Evolutionary conservation across 1,140 invertebrate species (phyloP).

Genomic region (Aricia agestis): DNA sequence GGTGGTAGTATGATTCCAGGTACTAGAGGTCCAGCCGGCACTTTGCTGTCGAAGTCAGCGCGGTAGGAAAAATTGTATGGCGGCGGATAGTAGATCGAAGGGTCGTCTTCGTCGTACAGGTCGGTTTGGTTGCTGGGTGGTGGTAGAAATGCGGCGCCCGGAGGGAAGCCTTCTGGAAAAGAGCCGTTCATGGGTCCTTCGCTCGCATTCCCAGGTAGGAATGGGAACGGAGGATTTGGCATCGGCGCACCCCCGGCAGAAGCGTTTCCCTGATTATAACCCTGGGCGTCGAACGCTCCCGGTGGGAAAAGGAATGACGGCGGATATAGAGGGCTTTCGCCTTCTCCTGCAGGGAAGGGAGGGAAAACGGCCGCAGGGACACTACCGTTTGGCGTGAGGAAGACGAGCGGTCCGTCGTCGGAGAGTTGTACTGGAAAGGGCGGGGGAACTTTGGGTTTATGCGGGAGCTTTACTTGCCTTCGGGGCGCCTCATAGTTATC

Average conservation of each 20-base stretch:
- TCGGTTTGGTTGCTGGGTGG: constrained; percentile 83
- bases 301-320: constrained; percentile 76
- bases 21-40: constrained; percentile 89
- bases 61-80: constrained; percentile 91
- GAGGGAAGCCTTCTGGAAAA: constrained; percentile 78
- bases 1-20: constrained; percentile 92
- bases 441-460: constrained; percentile 86
- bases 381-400: constrained; percentile 81
- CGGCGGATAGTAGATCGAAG: constrained; percentile 92
- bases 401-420: constrained; percentile 86
- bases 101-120: constrained; percentile 90
- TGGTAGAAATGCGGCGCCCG: constrained; percentile 82
- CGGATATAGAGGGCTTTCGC: constrained; percentile 77
- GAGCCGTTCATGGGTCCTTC: constrained; percentile 75
- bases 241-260: constrained; percentile 78
- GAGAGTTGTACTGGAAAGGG: constrained; percentile 91
- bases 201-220: constrained; percentile 75
- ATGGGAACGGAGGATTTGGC: constrained; percentile 78
- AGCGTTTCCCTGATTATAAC: constrained; percentile 78
- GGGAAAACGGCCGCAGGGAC: constrained; percentile 70
- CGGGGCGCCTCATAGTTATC: constrained; percentile 88
- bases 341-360: constrained; percentile 74
- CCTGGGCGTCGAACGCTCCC: constrained; percentile 67
- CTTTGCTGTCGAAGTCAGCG: constrained; percentile 84
- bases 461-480: constrained; percentile 86